Conservation (phyloP, 2,113 vertebrate species). For the Calidris pugnax region DNA sequence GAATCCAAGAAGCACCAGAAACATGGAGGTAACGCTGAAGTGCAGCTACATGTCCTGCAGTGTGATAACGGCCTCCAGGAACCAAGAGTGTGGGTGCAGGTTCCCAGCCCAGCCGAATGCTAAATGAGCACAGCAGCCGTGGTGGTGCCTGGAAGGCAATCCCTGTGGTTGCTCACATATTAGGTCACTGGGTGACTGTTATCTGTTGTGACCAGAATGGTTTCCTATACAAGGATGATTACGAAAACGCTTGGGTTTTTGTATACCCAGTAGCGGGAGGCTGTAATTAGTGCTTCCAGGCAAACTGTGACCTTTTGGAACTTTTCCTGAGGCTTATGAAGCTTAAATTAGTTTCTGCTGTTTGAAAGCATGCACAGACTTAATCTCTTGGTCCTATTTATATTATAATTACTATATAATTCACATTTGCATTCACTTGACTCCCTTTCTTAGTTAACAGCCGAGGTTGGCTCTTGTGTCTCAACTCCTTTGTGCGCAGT, state of each 20-base stretch:
- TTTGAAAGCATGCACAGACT: conserved; percentile 26
- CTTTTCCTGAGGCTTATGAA: conserved; percentile 26
- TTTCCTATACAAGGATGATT: not conserved
- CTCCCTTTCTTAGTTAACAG: conserved; percentile 14
- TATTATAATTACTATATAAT: conserved; percentile 39
- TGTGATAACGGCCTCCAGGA: not conserved
- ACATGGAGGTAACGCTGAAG: rapidly evolving
- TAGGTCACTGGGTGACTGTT: conserved; percentile 23
- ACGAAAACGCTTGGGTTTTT: not conserved
- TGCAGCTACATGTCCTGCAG: not conserved
- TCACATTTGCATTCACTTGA: conserved; percentile 47
- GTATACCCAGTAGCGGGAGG: not conserved
- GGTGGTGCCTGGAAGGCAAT: not conserved
- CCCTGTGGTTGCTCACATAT: not conserved
- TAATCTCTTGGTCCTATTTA: conserved; percentile 23
- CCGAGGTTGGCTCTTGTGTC: not conserved
- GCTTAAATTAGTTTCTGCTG: conserved; percentile 28
- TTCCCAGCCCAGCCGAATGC: not conserved
- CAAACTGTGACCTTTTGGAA: conserved; percentile 48
- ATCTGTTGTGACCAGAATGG: conserved; percentile 42
- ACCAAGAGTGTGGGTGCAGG: rapidly evolving
- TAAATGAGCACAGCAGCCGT: not conserved
- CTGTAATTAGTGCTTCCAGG: conserved; percentile 41
- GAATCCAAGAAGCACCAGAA: not conserved
- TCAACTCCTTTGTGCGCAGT: not conserved